Percentiles rank a stretch among this genome's conserved stretches.
These are phyloP conservation scores for Eretmochelys imbricata DNA, from an alignment of 2,113 vertebrate genomes.

Conservation along the genomic window DNA sequence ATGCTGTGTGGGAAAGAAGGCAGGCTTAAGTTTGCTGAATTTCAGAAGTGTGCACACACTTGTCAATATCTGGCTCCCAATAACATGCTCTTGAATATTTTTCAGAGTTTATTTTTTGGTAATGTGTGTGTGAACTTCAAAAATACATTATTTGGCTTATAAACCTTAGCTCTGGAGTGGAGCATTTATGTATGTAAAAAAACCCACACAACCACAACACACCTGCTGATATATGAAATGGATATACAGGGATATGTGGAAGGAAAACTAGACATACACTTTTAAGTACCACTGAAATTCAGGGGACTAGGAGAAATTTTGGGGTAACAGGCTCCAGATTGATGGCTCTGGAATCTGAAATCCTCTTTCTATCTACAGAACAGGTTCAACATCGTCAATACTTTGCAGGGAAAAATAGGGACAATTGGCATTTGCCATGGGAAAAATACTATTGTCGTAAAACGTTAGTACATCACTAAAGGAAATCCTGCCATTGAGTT, in stretches of 20 bases:
- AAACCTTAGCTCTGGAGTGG: neutral
- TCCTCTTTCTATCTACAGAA: neutral
- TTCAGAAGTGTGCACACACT: rapidly evolving
- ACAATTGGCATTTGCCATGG: neutral
- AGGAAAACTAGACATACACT: neutral
- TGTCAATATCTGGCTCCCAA: neutral
- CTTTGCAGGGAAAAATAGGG: constrained; percentile 31
- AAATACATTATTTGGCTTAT: neutral
- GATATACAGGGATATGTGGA: neutral
- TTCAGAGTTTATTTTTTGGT: neutral
- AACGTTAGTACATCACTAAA: neutral
- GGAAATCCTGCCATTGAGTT: constrained; percentile 1
- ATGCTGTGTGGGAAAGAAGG: rapidly evolving
- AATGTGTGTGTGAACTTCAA: rapidly evolving
- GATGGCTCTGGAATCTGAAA: neutral
- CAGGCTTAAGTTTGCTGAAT: neutral
- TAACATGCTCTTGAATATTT: neutral
- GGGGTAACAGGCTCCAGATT: neutral
- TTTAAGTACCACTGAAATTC: neutral
- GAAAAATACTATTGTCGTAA: neutral
- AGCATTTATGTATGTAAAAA: neutral
- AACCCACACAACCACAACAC: neutral
- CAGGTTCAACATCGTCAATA: neutral
- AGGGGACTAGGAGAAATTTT: neutral
- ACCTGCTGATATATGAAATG: neutral